A percentile compares a stretch with the other conserved stretches of the same genome.
Conservation (phyloP, 2,797 vertebrate genomes). For the Muscicapa comitata region DNA sequence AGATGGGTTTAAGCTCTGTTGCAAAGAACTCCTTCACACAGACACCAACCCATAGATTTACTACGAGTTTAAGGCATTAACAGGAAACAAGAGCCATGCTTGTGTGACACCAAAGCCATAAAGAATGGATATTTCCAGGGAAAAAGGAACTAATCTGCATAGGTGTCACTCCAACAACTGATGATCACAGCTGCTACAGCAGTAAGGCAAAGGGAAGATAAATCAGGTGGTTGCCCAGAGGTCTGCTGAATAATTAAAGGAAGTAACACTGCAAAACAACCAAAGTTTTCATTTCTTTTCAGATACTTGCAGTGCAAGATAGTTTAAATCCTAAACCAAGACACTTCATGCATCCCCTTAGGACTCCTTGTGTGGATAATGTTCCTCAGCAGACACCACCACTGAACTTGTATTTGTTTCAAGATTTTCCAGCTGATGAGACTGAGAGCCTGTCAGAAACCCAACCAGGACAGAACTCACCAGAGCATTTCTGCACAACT, state of each 20-base stretch:
- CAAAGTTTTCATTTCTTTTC: not conserved
- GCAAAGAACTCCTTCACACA: not conserved
- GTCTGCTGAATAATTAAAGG: slow-evolving; percentile 12
- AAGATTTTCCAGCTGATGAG: slow-evolving; percentile 26
- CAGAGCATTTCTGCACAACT: not conserved
- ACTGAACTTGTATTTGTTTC: not conserved
- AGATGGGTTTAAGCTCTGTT: not conserved
- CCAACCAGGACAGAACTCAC: not conserved
- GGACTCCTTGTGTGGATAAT: not conserved
- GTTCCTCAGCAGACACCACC: not conserved
- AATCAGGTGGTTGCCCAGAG: not conserved
- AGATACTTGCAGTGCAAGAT: not conserved
- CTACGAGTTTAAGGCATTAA: not conserved
- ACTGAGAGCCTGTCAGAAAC: not conserved
- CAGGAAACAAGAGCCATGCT: not conserved
- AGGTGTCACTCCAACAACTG: not conserved
- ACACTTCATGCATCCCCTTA: not conserved
- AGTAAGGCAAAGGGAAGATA: not conserved
- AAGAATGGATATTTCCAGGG: not conserved
- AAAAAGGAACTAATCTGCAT: not conserved
- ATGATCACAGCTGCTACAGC: not conserved
- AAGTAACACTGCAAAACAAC: not conserved
- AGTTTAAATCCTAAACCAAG: not conserved
- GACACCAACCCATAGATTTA: not conserved
- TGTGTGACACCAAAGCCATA: not conserved